Conservation (phyloP, 2,888 invertebrate genomes). For the Caenorhabditis afra region DNA sequence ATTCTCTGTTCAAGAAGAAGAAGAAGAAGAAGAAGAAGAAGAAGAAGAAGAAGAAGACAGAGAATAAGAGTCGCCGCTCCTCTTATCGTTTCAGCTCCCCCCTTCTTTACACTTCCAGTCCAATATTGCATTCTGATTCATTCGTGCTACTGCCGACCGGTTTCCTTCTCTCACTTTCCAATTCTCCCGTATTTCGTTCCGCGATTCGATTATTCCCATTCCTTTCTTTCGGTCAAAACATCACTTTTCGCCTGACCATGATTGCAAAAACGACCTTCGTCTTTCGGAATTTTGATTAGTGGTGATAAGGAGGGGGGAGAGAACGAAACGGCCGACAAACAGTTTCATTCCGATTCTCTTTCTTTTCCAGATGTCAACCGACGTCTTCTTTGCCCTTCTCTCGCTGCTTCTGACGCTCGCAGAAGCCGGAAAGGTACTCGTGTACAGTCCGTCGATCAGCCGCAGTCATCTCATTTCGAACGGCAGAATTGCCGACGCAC, state of each 20-base stretch:
- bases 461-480: slow-evolving; percentile 72
- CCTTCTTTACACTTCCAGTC: neutral
- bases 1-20: slow-evolving; percentile 18
- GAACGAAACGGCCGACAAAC: too few relatives aligned
- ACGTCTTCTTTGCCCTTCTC: neutral
- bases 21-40: too few relatives aligned
- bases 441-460: slow-evolving; percentile 67
- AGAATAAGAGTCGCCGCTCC: slow-evolving; percentile 1
- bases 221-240: neutral
- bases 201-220: slow-evolving; percentile 23
- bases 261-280: neutral
- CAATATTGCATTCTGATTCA: slow-evolving; percentile 35
- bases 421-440: slow-evolving; percentile 58
- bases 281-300: neutral
- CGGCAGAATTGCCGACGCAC: slow-evolving; percentile 72
- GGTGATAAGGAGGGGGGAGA: too few relatives aligned
- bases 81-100: neutral
- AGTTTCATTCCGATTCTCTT: neutral
- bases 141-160: slow-evolving; percentile 30
- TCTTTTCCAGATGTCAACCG: neutral
- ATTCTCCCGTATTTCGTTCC: slow-evolving; percentile 18
- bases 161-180: slow-evolving; percentile 18
- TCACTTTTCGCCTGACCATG: neutral
- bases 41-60: neutral
- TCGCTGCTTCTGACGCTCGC: slow-evolving; percentile 3